Evolutionary conservation across 2,113 vertebrate genomes (phyloP).

Genomic region (Philantomba maxwellii): DNA sequence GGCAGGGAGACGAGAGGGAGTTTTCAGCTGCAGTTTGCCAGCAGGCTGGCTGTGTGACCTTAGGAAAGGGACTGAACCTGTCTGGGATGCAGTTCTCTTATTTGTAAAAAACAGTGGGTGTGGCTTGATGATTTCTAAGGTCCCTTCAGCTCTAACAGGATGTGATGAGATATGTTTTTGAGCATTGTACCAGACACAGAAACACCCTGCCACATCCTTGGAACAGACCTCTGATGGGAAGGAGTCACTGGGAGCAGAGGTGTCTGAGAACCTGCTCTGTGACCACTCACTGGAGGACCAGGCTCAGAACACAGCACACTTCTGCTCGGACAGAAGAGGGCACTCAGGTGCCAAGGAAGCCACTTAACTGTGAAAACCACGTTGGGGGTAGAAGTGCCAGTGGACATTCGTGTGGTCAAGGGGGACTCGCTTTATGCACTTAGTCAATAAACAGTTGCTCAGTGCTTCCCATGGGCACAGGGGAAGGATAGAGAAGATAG

Average conservation of each 20-base stretch:
- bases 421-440: not conserved
- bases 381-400: no score
- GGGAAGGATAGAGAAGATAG: not conserved
- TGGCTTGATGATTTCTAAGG: not conserved
- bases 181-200: not conserved
- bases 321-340: not conserved
- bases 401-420: no score
- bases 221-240: not conserved
- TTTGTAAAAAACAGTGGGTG: not conserved
- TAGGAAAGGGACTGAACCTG: not conserved
- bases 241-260: not conserved
- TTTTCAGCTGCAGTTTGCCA: not conserved
- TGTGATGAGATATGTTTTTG: not conserved
- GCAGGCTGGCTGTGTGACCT: not conserved
- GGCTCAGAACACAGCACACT: not conserved
- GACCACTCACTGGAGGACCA: not conserved
- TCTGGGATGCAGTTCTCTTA: not conserved
- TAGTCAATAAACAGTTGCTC: not conserved
- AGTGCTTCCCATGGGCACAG: not conserved
- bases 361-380: not conserved
- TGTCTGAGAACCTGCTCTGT: not conserved
- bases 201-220: not conserved
- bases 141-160: not conserved
- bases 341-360: not conserved
- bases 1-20: not conserved